Evolutionary conservation across 2,888 invertebrate genomes (phyloP).

Genomic region (Tanytarsus gracilentus): DNA sequence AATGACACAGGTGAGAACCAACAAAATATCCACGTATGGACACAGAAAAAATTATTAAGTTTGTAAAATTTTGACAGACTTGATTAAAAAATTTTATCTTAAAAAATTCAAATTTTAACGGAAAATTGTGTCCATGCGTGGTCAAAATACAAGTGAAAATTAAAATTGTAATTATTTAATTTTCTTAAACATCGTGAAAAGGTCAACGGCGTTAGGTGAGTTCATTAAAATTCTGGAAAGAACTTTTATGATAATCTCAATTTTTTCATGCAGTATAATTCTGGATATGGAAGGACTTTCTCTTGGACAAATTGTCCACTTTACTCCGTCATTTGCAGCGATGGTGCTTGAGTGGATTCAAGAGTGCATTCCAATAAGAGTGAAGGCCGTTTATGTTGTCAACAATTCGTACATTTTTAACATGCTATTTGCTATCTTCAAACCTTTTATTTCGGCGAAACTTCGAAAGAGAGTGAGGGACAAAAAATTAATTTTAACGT

Average conservation of each 20-base stretch:
- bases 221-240: background rate
- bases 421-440: conserved; percentile 75
- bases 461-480: conserved; percentile 11
- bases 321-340: conserved; percentile 68
- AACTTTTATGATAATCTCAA: background rate
- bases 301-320: conserved; percentile 62
- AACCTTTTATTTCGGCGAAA: conserved; percentile 62
- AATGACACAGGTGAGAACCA: conserved; percentile 49
- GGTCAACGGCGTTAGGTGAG: conserved; percentile 20
- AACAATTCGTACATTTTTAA: conserved; percentile 82
- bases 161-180: background rate
- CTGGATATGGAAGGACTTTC: conserved; percentile 68
- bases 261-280: conserved; percentile 47
- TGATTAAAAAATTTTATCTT: conserved; percentile 67
- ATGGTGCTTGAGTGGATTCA: conserved; percentile 65
- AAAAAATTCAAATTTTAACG: too few species aligned
- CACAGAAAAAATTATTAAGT: conserved; percentile 45
- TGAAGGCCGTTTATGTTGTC: conserved; percentile 80
- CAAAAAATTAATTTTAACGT: background rate
- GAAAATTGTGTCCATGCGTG: background rate
- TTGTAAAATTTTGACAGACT: conserved; percentile 63
- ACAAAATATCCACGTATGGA: too few species aligned
- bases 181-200: background rate
- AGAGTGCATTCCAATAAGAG: conserved; percentile 72
- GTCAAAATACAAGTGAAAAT: background rate